A percentile compares a stretch with the other conserved stretches of the same genome.
Evolutionary conservation across 2,113 vertebrate genomes (phyloP).

Genomic region (Danionella cerebrum): DNA sequence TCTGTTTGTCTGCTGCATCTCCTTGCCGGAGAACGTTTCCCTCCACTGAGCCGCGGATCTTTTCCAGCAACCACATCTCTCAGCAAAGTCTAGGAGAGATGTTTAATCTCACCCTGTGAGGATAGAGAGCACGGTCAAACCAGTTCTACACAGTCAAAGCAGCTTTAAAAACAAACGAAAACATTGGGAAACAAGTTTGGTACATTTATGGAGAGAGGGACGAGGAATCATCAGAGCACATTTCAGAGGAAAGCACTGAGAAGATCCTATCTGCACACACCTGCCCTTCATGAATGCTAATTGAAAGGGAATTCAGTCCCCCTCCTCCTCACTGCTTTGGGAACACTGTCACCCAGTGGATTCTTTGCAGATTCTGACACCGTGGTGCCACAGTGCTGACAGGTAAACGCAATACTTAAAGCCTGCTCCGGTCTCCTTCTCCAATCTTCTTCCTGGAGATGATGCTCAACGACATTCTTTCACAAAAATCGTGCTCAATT

Average conservation of each 20-base stretch:
- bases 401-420: background rate
- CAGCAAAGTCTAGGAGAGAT: conserved; percentile 26
- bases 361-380: background rate
- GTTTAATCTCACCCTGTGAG: conserved; percentile 44
- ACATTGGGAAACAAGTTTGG: too few species aligned
- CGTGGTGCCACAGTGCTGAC: background rate
- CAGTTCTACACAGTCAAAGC: too few species aligned
- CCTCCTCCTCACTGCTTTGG: background rate
- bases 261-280: too few species aligned
- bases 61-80: conserved; percentile 89
- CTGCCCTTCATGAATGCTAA: background rate
- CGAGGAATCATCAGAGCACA: background rate
- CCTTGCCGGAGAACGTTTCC: conserved; percentile 61
- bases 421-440: background rate
- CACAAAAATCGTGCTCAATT: background rate
- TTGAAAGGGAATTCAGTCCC: background rate
- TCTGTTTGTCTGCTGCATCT: conserved; percentile 64
- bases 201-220: too few species aligned
- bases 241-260: too few species aligned
- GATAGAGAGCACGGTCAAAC: too few species aligned
- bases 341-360: background rate
- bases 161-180: too few species aligned
- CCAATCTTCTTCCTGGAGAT: background rate
- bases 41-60: conserved; percentile 83
- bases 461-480: background rate